Conservation (phyloP, 2,888 invertebrate genomes). For the Scaptomyza cyrtandrae region DNA sequence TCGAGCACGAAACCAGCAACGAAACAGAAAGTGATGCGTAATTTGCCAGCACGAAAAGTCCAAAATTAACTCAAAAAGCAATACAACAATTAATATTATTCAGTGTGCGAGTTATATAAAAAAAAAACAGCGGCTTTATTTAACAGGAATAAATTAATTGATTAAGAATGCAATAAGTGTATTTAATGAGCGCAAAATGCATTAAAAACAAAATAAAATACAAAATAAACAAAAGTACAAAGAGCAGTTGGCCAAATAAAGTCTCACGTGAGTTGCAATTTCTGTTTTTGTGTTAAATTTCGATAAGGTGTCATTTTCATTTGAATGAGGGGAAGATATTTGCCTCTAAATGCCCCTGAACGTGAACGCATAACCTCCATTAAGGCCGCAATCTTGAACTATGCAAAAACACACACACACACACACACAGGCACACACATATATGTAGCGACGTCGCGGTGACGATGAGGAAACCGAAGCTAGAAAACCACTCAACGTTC, state of each 20-base stretch:
- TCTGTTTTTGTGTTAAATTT: background rate
- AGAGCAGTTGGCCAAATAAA: constrained; percentile 40
- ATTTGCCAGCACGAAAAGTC: constrained; percentile 57
- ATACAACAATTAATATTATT: constrained; percentile 31
- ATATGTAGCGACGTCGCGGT: background rate
- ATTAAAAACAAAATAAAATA: constrained; percentile 22
- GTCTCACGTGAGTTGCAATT: constrained; percentile 41
- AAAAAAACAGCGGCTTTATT: constrained; percentile 36
- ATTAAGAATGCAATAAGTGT: constrained; percentile 22
- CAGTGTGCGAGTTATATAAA: constrained; percentile 16
- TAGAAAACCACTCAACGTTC: constrained; percentile 17
- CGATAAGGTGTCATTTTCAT: background rate
- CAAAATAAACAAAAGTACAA: constrained; percentile 39
- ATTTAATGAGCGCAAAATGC: constrained; percentile 32
- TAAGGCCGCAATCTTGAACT: constrained; percentile 84
- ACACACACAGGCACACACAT: constrained; percentile 9
- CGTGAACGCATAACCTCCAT: constrained; percentile 84
- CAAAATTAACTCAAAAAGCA: constrained; percentile 27
- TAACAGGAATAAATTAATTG: constrained; percentile 53
- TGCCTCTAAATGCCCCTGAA: constrained; percentile 62
- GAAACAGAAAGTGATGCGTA: constrained; percentile 77
- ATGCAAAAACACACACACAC: constrained; percentile 41
- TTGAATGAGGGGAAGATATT: constrained; percentile 32
- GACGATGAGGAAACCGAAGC: constrained; percentile 30
- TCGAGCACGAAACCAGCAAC: constrained; percentile 56